Evolutionary conservation across 2,888 invertebrate genomes (phyloP), one percentile per base, ranked within the genome.

Genomic region (Cylindroiulus punctatus): DNA sequence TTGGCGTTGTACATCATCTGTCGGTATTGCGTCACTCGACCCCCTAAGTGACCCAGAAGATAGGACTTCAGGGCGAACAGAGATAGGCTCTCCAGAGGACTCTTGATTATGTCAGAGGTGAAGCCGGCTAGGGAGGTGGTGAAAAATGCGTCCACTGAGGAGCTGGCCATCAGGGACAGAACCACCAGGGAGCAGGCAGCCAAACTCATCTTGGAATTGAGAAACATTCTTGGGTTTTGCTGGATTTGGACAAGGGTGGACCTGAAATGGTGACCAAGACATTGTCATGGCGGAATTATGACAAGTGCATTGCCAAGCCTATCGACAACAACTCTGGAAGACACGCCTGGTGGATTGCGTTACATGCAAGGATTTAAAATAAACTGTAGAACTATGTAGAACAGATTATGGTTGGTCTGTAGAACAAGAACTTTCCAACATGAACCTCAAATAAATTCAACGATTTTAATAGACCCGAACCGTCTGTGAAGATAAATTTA

Each of bases 51-150:
- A 42, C 87, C 87, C 44, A 87, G 81, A 12, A 87, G 87, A 22
- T 87, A 87, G 22, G 87, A 85, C 82, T 87, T 87, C 8, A 87
- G 82, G 32, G 87, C 87, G 36, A 87, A 76, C 10, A 87, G 52
- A 17, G 87, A 85, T 22, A 87, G 36, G 32, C 85, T 85, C 52
- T 87, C 87, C 85, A 85, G 40, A 1, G 87, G 87, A 36, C 57
- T 85, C 36, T 76, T 82, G 26, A 85, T 76, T 12, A 87, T 85
- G 57, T 87, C 87, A 17, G 81, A 36, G 47, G 85, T 40, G 52
- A 87, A 32, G n/a, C 87, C 85, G 22, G 85, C 81, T n/a, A 87
- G n/a, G n/a, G 87, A 87, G 5, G 42, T 47, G 42, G 47, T 22
- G 87, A 87, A 87, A n/a, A 57, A 85, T 12, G 81, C 87, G 52